phyloP scores from a whole-genome alignment of 2,113 vertebrate genomes.

The Recurvirostra avosetta region DNA sequence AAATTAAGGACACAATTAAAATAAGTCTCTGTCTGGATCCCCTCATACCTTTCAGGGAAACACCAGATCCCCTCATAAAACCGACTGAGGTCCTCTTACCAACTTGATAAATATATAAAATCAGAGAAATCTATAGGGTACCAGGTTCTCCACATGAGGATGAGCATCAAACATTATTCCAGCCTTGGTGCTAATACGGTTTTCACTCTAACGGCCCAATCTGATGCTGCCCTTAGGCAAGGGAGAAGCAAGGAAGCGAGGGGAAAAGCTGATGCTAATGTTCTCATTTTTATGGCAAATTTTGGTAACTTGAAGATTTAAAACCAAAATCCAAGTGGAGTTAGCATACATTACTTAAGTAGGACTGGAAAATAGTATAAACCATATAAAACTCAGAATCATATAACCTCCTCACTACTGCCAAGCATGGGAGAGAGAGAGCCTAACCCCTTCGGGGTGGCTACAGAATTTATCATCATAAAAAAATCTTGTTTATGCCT shows the following conservation, averaged over 20 bases:
- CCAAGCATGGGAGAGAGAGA: background rate
- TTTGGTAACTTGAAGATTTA: background rate
- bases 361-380: background rate
- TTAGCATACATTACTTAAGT: background rate
- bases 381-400: background rate
- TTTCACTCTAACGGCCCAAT: background rate
- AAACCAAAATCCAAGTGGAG: background rate
- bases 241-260: background rate
- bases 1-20: background rate
- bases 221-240: background rate
- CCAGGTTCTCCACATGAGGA: background rate
- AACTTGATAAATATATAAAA: background rate
- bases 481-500: background rate
- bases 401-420: background rate
- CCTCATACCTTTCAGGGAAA: background rate
- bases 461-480: background rate
- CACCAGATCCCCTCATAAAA: background rate
- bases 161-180: accelerated
- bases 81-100: background rate
- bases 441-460: background rate
- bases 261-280: background rate
- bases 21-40: background rate
- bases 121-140: background rate
- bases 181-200: background rate
- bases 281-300: background rate